Evolutionary conservation across 2,888 invertebrate genomes (phyloP), one percentile per base, ranked within the genome.

Genomic region (Chymomyza caudatula): DNA sequence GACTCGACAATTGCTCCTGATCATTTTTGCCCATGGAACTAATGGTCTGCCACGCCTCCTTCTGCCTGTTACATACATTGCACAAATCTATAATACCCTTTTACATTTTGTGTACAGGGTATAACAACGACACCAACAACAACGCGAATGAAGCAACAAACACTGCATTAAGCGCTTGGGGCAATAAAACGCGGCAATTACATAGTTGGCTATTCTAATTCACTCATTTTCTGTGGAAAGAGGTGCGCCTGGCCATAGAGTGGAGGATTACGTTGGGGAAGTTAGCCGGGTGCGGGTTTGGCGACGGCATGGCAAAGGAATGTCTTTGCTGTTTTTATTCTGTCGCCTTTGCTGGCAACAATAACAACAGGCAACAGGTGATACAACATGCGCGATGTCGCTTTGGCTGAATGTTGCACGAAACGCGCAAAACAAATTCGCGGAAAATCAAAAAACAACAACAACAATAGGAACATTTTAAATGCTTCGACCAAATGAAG

Each of bases 161-260:
- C 56, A 63, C 22, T 60, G 52, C 56, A 37, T n/a, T n/a, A n/a
- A n/a, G 57, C 55, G 47, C 64, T 72, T 60, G 66, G 59, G 76
- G 75, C 76, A 78, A 77, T 76, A 71, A 75, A 81, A 77, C 66
- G 83, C 78, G 81, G 83, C 78, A 85, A 83, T 82, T 83, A 77
- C 77, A 78, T 72, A 83, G 75, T 72, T 78, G 76, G 73, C 83
- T 73, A 85, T 83, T 83, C 85, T 80, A 85, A 85, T 83, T 83
- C 76, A 85, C 82, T 83, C 80, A 82, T 73, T 78, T 75, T 81
- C 73, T 67, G 63, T 65, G 65, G 60, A 73, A 78, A 64, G 65
- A 78, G 80, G 85, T 85, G 80, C 80, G 80, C 82, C 85, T 23
- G 37, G 70, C n/a, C 4, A 3, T 13, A 51, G 17, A 19, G 6